Conservation (phyloP, 2,113 vertebrate genomes). For the Xerus inauris region DNA sequence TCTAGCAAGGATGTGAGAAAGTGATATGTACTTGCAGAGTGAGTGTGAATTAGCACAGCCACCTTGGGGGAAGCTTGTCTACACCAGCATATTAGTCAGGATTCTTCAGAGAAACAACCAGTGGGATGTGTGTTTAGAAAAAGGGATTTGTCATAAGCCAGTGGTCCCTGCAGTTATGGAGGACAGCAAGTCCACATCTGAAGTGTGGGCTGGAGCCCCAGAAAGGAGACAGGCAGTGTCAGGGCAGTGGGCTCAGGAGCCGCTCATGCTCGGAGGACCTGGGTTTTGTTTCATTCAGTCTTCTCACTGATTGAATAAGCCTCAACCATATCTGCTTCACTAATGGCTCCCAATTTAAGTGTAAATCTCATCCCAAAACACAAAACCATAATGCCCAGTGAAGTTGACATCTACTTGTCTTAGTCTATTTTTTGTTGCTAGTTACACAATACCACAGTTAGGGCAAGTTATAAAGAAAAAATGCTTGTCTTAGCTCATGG, state of each 20-base stretch:
- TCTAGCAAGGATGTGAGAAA: neutral
- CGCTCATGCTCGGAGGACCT: neutral
- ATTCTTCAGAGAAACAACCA: neutral
- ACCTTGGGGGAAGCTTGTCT: neutral
- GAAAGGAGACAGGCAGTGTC: neutral
- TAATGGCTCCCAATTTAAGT: neutral
- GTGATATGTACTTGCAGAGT: neutral
- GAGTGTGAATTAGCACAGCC: neutral
- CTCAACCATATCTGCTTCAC: neutral
- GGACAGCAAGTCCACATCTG: neutral
- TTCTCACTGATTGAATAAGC: neutral
- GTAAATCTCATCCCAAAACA: neutral
- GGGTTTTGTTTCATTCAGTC: neutral
- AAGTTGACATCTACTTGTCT: neutral
- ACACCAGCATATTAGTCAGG: neutral
- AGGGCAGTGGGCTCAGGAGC: neutral
- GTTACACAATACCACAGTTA: neutral
- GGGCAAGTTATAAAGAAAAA: neutral
- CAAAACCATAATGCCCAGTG: too few species aligned
- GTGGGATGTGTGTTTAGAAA: neutral
- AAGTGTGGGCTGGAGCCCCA: neutral
- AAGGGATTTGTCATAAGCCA: neutral
- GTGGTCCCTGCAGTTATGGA: neutral
- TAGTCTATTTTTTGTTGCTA: neutral
- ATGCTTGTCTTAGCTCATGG: neutral